These are phyloP conservation scores for Cryptocheilus praepositus DNA, from an alignment of 2,888 invertebrate genomes.

Conservation along the genomic window DNA sequence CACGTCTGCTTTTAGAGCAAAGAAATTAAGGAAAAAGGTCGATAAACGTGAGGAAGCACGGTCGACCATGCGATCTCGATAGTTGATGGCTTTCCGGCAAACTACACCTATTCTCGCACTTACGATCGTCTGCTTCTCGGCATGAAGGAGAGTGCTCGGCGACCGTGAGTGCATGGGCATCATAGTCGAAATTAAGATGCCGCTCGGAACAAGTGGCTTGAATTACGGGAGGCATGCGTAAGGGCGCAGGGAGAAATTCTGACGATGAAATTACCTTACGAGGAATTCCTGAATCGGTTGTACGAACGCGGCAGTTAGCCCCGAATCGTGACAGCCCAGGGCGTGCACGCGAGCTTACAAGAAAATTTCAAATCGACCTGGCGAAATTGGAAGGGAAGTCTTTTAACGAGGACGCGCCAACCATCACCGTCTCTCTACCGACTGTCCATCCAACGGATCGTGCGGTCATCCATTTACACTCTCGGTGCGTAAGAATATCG, in stretches of 20 bases:
- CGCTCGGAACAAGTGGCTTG: constrained; percentile 19
- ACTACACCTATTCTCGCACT: not conserved
- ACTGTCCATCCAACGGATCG: too few species aligned
- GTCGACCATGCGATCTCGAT: too few species aligned
- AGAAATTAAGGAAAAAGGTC: too few species aligned
- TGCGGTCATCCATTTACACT: constrained; percentile 43
- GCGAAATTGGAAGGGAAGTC: constrained; percentile 69
- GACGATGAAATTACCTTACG: constrained; percentile 71
- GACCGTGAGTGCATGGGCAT: too few species aligned
- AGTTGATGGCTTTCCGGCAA: too few species aligned
- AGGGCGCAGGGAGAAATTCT: constrained; percentile 67
- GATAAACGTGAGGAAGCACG: too few species aligned
- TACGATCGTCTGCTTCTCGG: not conserved
- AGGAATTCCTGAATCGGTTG: constrained; percentile 72
- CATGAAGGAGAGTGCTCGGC: not conserved
- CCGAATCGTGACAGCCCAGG: constrained; percentile 74
- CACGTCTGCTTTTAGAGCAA: too few species aligned
- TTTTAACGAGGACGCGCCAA: constrained; percentile 64
- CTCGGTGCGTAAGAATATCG: constrained; percentile 16
- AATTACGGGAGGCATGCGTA: constrained; percentile 46
- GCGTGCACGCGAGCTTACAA: constrained; percentile 74
- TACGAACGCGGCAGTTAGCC: constrained; percentile 71
- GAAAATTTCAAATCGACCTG: constrained; percentile 74
- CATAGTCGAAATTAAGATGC: constrained; percentile 41
- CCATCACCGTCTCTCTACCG: constrained; percentile 58